Percentiles rank a stretch among this genome's conserved stretches.
These are phyloP conservation scores for Turdus rufiventris DNA, from an alignment of 2,113 vertebrate species.

Conservation along the genomic window DNA sequence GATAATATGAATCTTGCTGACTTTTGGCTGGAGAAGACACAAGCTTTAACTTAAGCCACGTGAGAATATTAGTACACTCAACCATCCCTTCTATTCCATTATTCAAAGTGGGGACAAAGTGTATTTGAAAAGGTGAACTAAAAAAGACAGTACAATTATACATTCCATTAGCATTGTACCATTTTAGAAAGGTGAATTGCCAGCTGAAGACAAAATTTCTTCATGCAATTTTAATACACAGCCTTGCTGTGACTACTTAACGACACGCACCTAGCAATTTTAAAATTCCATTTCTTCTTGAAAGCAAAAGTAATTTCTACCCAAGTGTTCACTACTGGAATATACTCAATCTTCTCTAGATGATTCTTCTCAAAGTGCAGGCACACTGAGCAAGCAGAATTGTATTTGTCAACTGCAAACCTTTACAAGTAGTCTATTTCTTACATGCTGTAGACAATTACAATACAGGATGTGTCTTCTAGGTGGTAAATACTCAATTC, in stretches of 20 bases:
- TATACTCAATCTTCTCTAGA: not conserved
- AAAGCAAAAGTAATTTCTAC: slow-evolving; percentile 14
- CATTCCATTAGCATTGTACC: slow-evolving; percentile 7
- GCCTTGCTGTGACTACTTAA: slow-evolving; percentile 7
- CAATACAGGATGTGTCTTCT: not conserved
- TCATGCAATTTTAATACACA: slow-evolving; percentile 37
- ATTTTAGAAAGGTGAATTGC: slow-evolving; percentile 1
- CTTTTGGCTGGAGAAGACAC: not conserved
- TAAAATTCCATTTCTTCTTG: slow-evolving; percentile 17
- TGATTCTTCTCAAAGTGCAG: not conserved
- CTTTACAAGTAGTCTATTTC: not conserved
- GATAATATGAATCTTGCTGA: not conserved
- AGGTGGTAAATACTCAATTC: not conserved
- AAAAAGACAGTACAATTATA: not conserved
- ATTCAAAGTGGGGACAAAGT: not conserved
- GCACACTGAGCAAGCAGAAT: slow-evolving; percentile 26
- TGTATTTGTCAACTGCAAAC: not conserved
- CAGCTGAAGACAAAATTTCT: not conserved
- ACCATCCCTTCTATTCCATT: not conserved
- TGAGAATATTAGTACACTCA: not conserved
- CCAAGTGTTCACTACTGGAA: not conserved
- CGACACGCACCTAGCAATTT: not conserved
- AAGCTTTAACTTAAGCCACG: not conserved
- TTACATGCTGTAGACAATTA: not conserved
- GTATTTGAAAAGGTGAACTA: not conserved